Evolutionary conservation across 2,888 invertebrate species (phyloP), one percentile per base, ranked within the genome.

Genomic region (Melieria crassipennis): DNA sequence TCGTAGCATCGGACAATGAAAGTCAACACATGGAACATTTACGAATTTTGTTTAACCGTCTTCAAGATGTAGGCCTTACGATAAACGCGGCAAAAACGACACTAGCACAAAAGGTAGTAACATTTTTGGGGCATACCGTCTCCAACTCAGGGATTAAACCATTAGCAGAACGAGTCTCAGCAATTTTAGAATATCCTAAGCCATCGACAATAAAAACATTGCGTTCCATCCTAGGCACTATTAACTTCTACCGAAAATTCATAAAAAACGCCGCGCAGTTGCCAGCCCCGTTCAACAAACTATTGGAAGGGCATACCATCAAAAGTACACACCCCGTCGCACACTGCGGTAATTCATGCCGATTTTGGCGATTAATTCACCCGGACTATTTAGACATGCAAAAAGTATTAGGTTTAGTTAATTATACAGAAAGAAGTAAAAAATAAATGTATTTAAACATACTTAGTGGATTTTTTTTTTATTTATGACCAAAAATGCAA

Each of bases 181-280:
- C 48, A 48, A 47, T 62, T 47, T 10, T 13, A 4, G 9, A 62
- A 48, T 62, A n/a, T 11, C 62, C 45, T 4, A 61, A 46, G 9
- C 61, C 61, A n/a, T n/a, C 61, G 7, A 46, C 61, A 46, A 62
- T 62, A 4, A 45, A 45, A 61, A 61, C n/a, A 6, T 9, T 45
- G n/a, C 46, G 46, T n/a, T 13, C 30, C 7, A 47, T 61, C 13
- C 46, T 43, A 43, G 61, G 46, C 13, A 61, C 61, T 4, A 11
- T 46, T 6, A 42, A 60, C 5, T 60, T 60, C 13, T 62, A 62
- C 16, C 47, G 62, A n/a, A 62, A 62, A 47, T 62, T 62, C 30
- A 62, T 47, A 16, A 62, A 62, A 43, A 62, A 62, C 7, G 62
- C 62, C 3, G 62, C 62, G 3, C 5, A 43, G 48, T 30, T 62